Base-by-base conservation (phyloP, 2,113 vertebrate species). In the Microcebus murinus region DNA sequence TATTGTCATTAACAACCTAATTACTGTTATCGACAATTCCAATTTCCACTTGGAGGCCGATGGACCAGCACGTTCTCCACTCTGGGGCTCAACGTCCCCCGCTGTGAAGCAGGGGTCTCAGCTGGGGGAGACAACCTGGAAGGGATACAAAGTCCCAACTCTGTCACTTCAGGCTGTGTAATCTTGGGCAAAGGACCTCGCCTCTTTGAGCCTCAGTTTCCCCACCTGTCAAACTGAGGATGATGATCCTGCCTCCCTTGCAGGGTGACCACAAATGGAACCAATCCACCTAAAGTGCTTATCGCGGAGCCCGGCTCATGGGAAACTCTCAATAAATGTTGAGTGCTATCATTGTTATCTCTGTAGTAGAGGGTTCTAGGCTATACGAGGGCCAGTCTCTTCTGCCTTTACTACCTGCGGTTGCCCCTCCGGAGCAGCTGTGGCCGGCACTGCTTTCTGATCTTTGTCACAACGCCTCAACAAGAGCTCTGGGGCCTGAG, bases 251-350 rank as follows among this genome's bases (percentile, higher is more conserved):
- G 7, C 80, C 68, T 79, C 36, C 48, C 83, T n/a, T 0, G 3
- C 23, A 50, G 70, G 63, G 52, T 61, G 20, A 2, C 76, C 9
- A 0, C 1, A 12, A 29, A 36, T 9, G 14, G 52, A 31, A 31
- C 0, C 7, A 21, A 87, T 7, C 29, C 14, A 0, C 71, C 3
- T 2, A 0, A n/a, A 48, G 2, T 23, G 45, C 48, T 42, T 25
- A 3, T 11, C 36, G 10, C 25, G 1, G 34, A 67, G 42, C 59
- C 45, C 9, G 79, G 82, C 45, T 31, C 14, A 0, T 5, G 18
- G 50, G 4, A 55, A 1, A 34, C 52, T 1, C 61, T 21, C 63
- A 10, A 20, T 0, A 7, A 27, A 10, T 0, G 27, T 55, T 25
- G 42, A 59, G 7, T 63, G 11, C 14, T 14, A 1, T 39, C 27